Evolutionary conservation across 2,797 vertebrate genomes (phyloP), one percentile per base, ranked within the genome.

Genomic region (Acanthiza pusilla): DNA sequence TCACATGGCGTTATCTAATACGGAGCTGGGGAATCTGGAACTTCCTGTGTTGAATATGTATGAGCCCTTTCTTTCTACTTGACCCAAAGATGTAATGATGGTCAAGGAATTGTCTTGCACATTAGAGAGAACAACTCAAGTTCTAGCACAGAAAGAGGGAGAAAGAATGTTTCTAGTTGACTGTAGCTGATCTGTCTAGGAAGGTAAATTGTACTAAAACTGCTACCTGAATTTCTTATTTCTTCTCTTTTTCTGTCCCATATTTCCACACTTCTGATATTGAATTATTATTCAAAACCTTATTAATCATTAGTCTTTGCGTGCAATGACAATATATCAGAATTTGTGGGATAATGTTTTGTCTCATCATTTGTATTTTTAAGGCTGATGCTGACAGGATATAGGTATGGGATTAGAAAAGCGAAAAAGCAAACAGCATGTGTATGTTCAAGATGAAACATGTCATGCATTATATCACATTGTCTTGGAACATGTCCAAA

Each of bases 1-100:
- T 55, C 13, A 6, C 11, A 1, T 0, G 1, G 54, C 2, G 0
- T 22, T 62, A 27, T 10, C n/a, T 54, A 36, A 16, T 11, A 30
- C 2, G 4, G 53, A 74, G 13, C 6, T 71, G 53, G 26, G 26
- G 32, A 67, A 34, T 18, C 32, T 55, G n/a, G 30, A 51, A 55
- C 15, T 42, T 63, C 13, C 15, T 40, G 30, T 57, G 18, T 72
- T 77, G 65, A n/a, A 47, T 48, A 34, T 3, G 11, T 13, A 10
- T 32, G 16, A 43, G 40, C 25, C 34, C 11, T 77, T 83, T 75
- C 43, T 92, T 20, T 55, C 16, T 63, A 34, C 13, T 0, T 85
- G 50, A 63, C 18, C 36, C 21, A 26, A 42, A 82, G 45, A 21
- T 30, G 11, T 81, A 90, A 75, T 57, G 15, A 22, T 48, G 20